A percentile compares a stretch with the other conserved stretches of the same genome.
Conservation (phyloP, 1,140 invertebrate species). For the Caenorhabditis elegans region DNA sequence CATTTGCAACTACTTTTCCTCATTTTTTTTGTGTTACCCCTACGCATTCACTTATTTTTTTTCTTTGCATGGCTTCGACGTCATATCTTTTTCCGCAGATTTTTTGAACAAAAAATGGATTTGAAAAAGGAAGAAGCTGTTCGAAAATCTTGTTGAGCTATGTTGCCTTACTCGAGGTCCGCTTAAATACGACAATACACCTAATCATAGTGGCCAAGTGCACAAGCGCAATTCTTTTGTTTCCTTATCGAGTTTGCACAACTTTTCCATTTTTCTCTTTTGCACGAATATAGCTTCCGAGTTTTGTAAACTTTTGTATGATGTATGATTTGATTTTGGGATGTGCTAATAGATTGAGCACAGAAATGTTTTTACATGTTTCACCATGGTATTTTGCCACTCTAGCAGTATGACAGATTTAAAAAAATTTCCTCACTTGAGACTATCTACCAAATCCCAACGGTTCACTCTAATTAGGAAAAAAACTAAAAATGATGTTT, state of each 20-base stretch:
- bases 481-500: too few species aligned
- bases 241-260: constrained; percentile 25
- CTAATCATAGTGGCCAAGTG: constrained; percentile 20
- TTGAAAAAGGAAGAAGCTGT: not conserved
- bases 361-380: not conserved
- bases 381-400: too few species aligned
- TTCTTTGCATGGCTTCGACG: not conserved
- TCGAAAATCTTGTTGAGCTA: constrained; percentile 17
- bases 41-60: not conserved
- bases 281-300: too few species aligned
- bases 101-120: not conserved
- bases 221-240: constrained; percentile 4
- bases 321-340: too few species aligned
- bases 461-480: too few species aligned
- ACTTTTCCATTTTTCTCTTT: not conserved
- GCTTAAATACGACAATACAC: constrained; percentile 30
- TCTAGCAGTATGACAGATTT: too few species aligned
- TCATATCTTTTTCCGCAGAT: not conserved
- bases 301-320: too few species aligned
- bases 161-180: constrained; percentile 9
- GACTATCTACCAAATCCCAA: too few species aligned
- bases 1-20: constrained; percentile 7
- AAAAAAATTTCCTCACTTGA: too few species aligned
- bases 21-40: not conserved
- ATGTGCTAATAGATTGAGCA: too few species aligned